Base-by-base conservation (phyloP, 2,888 invertebrate species). In the Osmoderma eremita region DNA sequence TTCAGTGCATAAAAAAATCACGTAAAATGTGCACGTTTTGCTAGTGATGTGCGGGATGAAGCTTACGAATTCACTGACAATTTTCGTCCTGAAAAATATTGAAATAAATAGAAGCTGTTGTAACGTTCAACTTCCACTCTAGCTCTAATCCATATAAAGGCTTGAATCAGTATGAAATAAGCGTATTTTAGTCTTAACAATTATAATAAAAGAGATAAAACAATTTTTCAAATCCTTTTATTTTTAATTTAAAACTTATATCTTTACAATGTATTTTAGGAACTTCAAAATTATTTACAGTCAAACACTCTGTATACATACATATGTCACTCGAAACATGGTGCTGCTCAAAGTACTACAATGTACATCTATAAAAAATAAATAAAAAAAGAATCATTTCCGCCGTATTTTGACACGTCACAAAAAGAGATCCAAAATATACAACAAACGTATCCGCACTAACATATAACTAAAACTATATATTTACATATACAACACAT, bases 231-330 rank as follows among this genome's bases (percentile, higher is more conserved):
- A 41, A 41, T 65, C 36, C 17, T 63, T 67, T 67, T 56, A 65
- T 48, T 69, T 67, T 54, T 30, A 67, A 54, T 69, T 63, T 67
- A 69, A 71, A 62, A 63, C 68, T 65, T 49, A 54, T 58, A 68
- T 71, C 56, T 65, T 70, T 67, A 70, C 69, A 68, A 68, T 69
- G 69, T 72, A 70, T 74, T 70, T 73, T 79, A 79, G 78, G 78
- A 79, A 79, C 78, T 78, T 76, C 69, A 76, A 30, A 75, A 67
- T 63, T 67, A 67, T 67, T 61, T 67, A 67, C 67, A 67, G 36
- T 61, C 30, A 30, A 20, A 62, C 49, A 45, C 48, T 62, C 49
- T 49, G 49, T 48, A 45, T 15, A 62, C 45, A 22, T 45, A 24
- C 45, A 20, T 36, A 63, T 51, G 45, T n/a, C 58, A 61, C 48